Conservation (phyloP, 2,888 invertebrate species). For the Gnatocerus cornutus region DNA sequence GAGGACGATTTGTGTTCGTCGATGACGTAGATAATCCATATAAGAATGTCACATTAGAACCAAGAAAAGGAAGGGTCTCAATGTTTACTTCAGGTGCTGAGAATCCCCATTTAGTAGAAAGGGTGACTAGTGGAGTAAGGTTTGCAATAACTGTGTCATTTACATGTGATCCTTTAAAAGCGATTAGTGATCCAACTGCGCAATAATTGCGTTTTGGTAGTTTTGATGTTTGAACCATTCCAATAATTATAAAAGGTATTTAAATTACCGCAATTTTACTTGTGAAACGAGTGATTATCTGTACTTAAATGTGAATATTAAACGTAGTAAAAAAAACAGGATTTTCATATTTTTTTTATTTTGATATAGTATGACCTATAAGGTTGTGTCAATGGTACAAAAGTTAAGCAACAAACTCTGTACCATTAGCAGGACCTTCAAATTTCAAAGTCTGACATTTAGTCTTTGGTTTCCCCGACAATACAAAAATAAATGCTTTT, state of each 20-base stretch:
- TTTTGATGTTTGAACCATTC: not conserved
- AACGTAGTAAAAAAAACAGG: not conserved
- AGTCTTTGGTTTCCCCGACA: conserved; percentile 56
- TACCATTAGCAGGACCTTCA: conserved; percentile 58
- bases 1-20: conserved; percentile 87
- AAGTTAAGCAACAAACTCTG: conserved; percentile 65
- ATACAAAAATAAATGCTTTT: conserved; percentile 56
- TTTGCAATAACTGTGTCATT: conserved; percentile 91
- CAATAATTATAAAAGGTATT: not conserved
- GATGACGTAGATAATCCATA: conserved; percentile 76
- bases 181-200: conserved; percentile 76
- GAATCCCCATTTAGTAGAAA: conserved; percentile 88
- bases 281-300: too few species aligned
- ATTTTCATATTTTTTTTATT: conserved; percentile 14
- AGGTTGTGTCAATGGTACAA: conserved; percentile 58
- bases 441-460: conserved; percentile 6
- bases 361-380: not conserved
- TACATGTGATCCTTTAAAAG: conserved; percentile 79
- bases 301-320: too few species aligned
- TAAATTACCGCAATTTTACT: too few species aligned
- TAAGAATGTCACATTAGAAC: conserved; percentile 82
- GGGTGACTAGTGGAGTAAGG: conserved; percentile 82
- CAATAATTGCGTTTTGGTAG: conserved; percentile 6
- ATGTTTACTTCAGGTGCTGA: conserved; percentile 92
- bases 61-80: conserved; percentile 83